These are phyloP conservation scores for Macrobrachium rosenbergii DNA, from an alignment of 1,140 invertebrate genomes.

Conservation along the genomic window DNA sequence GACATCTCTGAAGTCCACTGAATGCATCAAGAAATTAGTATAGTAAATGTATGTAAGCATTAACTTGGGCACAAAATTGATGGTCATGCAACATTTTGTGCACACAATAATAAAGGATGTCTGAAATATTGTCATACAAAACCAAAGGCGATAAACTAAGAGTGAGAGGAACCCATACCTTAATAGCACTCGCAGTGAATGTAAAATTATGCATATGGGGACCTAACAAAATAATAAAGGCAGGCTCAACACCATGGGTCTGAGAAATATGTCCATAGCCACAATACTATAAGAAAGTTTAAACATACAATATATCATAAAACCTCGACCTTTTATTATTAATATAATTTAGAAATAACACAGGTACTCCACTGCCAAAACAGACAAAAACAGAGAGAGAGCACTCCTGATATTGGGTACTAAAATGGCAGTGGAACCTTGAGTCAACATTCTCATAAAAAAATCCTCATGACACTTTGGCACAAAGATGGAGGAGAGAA, in stretches of 20 bases:
- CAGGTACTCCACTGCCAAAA: slow-evolving; percentile 20
- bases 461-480: slow-evolving; percentile 52
- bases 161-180: slow-evolving; percentile 44
- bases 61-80: slow-evolving; percentile 32
- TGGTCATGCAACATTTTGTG: slow-evolving; percentile 43
- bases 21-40: neutral
- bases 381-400: slow-evolving; percentile 9
- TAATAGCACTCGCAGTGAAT: slow-evolving; percentile 35
- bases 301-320: slow-evolving; percentile 8
- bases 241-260: slow-evolving; percentile 31
- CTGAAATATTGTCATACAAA: slow-evolving; percentile 38
- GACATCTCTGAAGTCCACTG: too few relatives aligned
- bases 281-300: slow-evolving; percentile 11
- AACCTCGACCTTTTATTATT: slow-evolving; percentile 7
- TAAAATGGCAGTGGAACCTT: slow-evolving; percentile 27
- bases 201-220: neutral
- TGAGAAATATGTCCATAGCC: slow-evolving; percentile 20
- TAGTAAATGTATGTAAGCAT: neutral
- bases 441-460: slow-evolving; percentile 10
- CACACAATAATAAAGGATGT: slow-evolving; percentile 49
- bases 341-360: neutral
- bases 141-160: slow-evolving; percentile 28
- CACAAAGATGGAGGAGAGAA: slow-evolving; percentile 40
- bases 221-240: slow-evolving; percentile 18
- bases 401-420: slow-evolving; percentile 19